A percentile compares a stretch with the other conserved stretches of the same genome.
Conservation (phyloP, 2,888 invertebrate genomes). For the Nemoura dubitans region DNA sequence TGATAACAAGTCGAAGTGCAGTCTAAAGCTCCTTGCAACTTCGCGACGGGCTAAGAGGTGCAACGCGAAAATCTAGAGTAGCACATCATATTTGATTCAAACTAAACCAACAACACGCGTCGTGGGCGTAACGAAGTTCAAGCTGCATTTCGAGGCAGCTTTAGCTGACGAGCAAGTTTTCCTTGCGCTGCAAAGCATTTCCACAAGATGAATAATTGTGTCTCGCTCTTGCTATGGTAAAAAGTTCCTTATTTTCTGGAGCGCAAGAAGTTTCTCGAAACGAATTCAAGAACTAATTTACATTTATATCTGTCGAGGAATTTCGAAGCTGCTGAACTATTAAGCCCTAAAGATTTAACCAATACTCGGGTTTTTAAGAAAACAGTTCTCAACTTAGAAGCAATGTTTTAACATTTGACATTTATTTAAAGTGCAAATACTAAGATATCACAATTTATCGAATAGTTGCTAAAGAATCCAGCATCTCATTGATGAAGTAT, state of each 20-base stretch:
- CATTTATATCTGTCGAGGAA: neutral
- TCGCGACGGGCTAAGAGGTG: neutral
- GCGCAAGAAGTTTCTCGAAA: neutral
- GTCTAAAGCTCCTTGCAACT: neutral
- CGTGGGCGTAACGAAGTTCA: neutral
- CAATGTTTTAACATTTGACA: neutral
- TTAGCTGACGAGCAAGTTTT: neutral
- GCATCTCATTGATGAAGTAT: neutral
- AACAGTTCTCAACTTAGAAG: neutral
- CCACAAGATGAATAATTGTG: conserved; percentile 12
- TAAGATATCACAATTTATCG: neutral
- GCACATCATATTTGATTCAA: neutral
- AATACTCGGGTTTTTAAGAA: neutral
- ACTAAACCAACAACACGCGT: neutral
- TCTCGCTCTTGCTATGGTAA: neutral
- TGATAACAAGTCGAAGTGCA: neutral
- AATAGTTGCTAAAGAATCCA: neutral
- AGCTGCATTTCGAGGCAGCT: neutral
- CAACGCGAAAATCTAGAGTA: neutral
- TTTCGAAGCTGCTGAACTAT: conserved; percentile 5
- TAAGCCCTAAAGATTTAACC: neutral
- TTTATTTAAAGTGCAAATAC: neutral
- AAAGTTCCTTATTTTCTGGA: neutral
- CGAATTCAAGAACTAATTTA: conserved; percentile 5
- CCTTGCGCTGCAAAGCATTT: neutral